phyloP scores from a whole-genome alignment of 2,888 invertebrate genomes.

The Abrostola triplasia region DNA sequence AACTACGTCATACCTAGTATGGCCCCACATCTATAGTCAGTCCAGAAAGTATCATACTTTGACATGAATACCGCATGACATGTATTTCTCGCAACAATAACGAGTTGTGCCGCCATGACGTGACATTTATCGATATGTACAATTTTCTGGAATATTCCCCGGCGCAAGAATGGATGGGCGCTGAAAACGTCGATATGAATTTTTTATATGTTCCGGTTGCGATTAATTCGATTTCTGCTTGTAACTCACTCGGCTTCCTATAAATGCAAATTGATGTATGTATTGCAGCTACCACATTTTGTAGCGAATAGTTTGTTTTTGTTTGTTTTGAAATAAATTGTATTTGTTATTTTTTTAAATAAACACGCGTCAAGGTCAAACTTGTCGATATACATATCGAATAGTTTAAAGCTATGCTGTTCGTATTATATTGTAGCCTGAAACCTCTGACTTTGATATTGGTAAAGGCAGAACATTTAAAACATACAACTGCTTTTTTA shows the following conservation, averaged over 20 bases:
- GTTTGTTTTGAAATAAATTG: no score
- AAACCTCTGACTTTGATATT: no score
- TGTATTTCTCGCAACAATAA: constrained; percentile 2
- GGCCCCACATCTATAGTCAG: no score
- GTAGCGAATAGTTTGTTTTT: neutral
- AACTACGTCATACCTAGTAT: no score
- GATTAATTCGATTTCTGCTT: constrained; percentile 31
- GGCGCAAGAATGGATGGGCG: constrained; percentile 10
- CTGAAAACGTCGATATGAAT: constrained; percentile 16
- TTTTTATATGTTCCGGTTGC: constrained; percentile 19
- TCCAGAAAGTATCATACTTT: no score
- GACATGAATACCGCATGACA: constrained; percentile 2
- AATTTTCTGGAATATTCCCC: constrained; percentile 8
- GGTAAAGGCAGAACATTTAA: no score
- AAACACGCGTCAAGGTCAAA: neutral
- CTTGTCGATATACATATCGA: no score
- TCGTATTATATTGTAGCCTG: no score
- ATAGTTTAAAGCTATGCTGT: no score
- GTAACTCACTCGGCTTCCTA: constrained; percentile 31
- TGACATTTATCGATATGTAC: constrained; percentile 15
- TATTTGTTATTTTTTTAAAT: neutral
- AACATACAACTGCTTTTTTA: no score
- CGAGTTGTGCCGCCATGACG: neutral
- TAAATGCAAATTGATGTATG: constrained; percentile 22
- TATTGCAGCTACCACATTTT: constrained; percentile 4